These are phyloP conservation scores for Rhorus exstirpatorius DNA, from an alignment of 2,888 invertebrate genomes.

Conservation along the genomic window DNA sequence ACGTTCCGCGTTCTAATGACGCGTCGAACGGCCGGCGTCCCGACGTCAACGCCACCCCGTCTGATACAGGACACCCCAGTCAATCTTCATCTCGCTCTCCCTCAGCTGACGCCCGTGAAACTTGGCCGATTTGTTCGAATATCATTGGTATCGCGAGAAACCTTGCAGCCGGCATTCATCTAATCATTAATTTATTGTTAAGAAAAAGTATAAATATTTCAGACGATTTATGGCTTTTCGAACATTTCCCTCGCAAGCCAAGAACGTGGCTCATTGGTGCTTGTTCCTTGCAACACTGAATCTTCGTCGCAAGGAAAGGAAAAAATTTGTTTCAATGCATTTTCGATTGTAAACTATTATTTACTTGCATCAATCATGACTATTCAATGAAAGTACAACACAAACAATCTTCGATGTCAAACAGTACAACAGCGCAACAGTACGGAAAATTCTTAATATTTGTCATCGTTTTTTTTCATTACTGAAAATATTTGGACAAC, in stretches of 20 bases:
- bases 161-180: conserved; percentile 8
- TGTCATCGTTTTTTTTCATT: too few species aligned
- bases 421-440: too few species aligned
- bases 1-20: conserved; percentile 83
- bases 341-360: too few species aligned
- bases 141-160: conserved; percentile 10
- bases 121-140: conserved; percentile 55
- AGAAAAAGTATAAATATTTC: conserved; percentile 9
- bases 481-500: too few species aligned
- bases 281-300: too few species aligned
- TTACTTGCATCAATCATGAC: too few species aligned
- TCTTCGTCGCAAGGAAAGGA: too few species aligned
- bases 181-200: conserved; percentile 37
- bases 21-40: conserved; percentile 73
- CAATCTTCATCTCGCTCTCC: conserved; percentile 38
- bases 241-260: not conserved
- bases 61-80: conserved; percentile 34
- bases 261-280: not conserved
- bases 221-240: not conserved
- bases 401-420: too few species aligned
- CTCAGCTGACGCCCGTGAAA: conserved; percentile 46
- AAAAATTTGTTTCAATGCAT: too few species aligned
- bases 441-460: too few species aligned
- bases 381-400: too few species aligned
- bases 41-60: conserved; percentile 72